A percentile compares a stretch with the other conserved stretches of the same genome.
These are phyloP conservation scores for Entelurus aequoreus DNA, from an alignment of 2,113 vertebrate genomes.

Conservation along the genomic window DNA sequence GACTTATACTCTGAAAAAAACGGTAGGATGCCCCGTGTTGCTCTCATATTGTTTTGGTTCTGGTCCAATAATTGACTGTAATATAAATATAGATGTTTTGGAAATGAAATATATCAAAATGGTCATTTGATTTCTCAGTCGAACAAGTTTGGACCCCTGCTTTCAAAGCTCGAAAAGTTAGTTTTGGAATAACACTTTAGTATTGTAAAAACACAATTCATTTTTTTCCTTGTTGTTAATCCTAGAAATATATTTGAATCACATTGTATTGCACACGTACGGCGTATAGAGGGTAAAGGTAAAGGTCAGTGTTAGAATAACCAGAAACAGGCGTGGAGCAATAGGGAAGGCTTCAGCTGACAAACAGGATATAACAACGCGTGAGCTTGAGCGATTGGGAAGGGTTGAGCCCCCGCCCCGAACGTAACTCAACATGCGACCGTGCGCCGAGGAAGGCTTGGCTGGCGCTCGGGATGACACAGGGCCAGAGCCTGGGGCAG, in stretches of 20 bases:
- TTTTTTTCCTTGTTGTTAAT: background rate
- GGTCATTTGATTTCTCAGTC: too few relatives aligned
- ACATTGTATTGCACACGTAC: background rate
- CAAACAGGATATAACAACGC: constrained; percentile 55
- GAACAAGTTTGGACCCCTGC: too few relatives aligned
- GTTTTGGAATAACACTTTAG: too few relatives aligned
- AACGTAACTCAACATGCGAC: constrained; percentile 60
- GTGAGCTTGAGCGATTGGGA: constrained; percentile 60
- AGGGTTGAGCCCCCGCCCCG: constrained; percentile 56
- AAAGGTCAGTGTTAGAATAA: constrained; percentile 45
- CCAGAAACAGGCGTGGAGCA: constrained; percentile 40
- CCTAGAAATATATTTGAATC: background rate
- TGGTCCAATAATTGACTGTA: too few relatives aligned
- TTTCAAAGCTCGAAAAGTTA: too few relatives aligned
- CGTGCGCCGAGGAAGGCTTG: constrained; percentile 52
- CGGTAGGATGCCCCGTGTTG: too few relatives aligned
- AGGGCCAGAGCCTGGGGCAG: constrained; percentile 68
- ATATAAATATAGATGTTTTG: too few relatives aligned
- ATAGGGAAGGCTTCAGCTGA: constrained; percentile 55
- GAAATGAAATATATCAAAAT: too few relatives aligned
- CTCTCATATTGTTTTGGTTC: too few relatives aligned
- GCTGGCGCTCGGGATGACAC: constrained; percentile 60
- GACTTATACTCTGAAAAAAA: too few relatives aligned
- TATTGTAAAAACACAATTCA: background rate
- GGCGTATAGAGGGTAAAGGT: constrained; percentile 19